Percentiles rank a stretch among this genome's conserved stretches.
Conservation (phyloP, 2,113 vertebrate genomes). For the Ctenodactylus gundi region DNA sequence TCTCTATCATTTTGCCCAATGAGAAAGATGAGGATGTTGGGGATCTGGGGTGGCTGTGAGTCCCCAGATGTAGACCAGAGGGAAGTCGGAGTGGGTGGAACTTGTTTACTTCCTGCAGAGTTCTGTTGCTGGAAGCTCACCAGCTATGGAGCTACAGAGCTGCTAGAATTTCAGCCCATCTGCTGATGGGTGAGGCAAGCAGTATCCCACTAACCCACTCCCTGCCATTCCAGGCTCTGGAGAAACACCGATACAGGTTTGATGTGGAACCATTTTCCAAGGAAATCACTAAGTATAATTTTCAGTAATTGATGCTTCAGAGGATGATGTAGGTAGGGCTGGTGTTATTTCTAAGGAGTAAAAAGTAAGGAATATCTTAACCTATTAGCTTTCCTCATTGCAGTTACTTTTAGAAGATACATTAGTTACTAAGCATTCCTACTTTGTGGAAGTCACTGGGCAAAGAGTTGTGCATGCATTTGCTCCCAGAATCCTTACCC, state of each 20-base stretch:
- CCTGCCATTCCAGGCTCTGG: neutral
- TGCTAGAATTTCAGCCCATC: slow-evolving; percentile 48
- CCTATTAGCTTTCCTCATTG: neutral
- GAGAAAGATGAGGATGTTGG: neutral
- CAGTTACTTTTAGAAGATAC: neutral
- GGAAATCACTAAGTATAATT: neutral
- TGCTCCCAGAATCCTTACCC: neutral
- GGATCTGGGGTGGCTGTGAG: neutral
- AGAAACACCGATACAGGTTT: neutral
- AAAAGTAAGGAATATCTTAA: neutral
- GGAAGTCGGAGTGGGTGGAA: slow-evolving; percentile 52
- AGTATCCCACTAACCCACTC: neutral
- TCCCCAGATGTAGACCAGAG: slow-evolving; percentile 57
- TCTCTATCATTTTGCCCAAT: neutral
- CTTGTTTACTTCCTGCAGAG: slow-evolving; percentile 66
- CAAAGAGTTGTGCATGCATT: neutral
- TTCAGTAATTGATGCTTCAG: neutral
- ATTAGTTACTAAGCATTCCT: neutral
- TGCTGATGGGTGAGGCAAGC: neutral
- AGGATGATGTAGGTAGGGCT: neutral
- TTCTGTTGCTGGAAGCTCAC: neutral
- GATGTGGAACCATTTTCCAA: neutral
- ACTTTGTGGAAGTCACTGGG: too few relatives aligned
- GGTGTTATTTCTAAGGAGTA: neutral
- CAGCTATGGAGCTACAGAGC: slow-evolving; percentile 33